A percentile compares a stretch with the other conserved stretches of the same genome.
Evolutionary conservation across 2,797 vertebrate species (phyloP).

Genomic region (Pristis pectinata): DNA sequence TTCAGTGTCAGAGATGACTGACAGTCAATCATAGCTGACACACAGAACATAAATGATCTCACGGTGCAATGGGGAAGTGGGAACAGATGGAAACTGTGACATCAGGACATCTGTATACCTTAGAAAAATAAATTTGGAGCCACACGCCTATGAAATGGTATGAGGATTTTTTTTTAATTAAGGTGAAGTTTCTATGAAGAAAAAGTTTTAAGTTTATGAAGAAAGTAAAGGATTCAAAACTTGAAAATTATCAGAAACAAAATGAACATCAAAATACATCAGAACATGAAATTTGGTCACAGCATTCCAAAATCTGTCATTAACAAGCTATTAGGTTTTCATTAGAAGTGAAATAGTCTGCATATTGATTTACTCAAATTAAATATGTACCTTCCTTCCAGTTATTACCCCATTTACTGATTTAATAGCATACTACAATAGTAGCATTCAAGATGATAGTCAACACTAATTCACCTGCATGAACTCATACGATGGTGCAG

Average conservation of each 20-base stretch:
- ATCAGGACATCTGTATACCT: neutral
- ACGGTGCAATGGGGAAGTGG: constrained; percentile 23
- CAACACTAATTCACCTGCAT: neutral
- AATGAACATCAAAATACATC: constrained; percentile 9
- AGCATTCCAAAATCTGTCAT: constrained; percentile 25
- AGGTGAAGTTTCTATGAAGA: constrained; percentile 7
- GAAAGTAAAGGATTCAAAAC: constrained; percentile 10
- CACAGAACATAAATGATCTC: constrained; percentile 33
- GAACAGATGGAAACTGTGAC: constrained; percentile 22
- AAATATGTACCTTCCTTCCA: neutral
- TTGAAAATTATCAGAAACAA: constrained; percentile 2
- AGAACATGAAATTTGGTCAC: constrained; percentile 25
- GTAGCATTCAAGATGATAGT: neutral
- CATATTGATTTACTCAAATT: neutral
- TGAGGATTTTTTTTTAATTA: neutral
- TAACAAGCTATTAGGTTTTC: neutral
- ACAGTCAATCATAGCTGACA: constrained; percentile 28
- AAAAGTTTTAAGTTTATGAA: neutral
- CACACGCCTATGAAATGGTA: constrained; percentile 22
- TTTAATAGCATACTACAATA: neutral
- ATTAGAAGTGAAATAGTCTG: constrained; percentile 11
- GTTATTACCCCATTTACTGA: neutral
- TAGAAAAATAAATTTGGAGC: constrained; percentile 9
- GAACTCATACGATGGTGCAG: neutral
- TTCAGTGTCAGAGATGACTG: constrained; percentile 35